These are phyloP conservation scores for Pterophyllum scalare DNA, from an alignment of 2,113 vertebrate genomes.

Conservation along the genomic window DNA sequence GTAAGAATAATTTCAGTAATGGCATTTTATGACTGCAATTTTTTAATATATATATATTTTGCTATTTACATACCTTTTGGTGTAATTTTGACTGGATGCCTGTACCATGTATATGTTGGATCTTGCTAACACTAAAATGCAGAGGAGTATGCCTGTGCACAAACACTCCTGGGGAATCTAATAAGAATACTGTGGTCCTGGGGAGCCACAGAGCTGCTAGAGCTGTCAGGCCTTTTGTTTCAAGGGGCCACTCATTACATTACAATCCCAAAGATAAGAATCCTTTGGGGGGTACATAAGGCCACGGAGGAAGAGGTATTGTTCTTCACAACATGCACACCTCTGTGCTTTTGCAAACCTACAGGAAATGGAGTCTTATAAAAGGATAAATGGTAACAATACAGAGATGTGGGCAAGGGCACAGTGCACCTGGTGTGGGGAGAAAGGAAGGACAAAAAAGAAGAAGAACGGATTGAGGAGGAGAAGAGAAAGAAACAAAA, in stretches of 20 bases:
- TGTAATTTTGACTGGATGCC: background rate
- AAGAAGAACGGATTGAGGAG: slow-evolving; percentile 32
- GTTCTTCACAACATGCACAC: slow-evolving; percentile 75
- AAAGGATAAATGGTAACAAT: slow-evolving; percentile 71
- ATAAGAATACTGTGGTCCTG: slow-evolving; percentile 78
- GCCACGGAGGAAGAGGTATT: slow-evolving; percentile 68
- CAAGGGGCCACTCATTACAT: slow-evolving; percentile 77
- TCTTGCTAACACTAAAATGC: slow-evolving; percentile 51
- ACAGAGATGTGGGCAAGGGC: slow-evolving; percentile 58
- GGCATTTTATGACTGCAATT: background rate
- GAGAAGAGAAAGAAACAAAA: slow-evolving; percentile 25
- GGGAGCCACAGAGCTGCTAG: slow-evolving; percentile 71
- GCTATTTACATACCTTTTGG: background rate
- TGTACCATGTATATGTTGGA: slow-evolving; percentile 9
- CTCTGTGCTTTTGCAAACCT: slow-evolving; percentile 65
- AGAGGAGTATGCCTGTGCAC: slow-evolving; percentile 64
- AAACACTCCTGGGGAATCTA: slow-evolving; percentile 79
- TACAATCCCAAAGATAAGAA: slow-evolving; percentile 81
- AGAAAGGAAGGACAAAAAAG: slow-evolving; percentile 48
- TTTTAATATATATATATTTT: background rate
- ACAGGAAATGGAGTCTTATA: slow-evolving; percentile 63
- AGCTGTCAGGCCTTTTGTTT: slow-evolving; percentile 79
- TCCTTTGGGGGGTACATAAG: slow-evolving; percentile 68
- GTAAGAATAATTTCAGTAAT: background rate
- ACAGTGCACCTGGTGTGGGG: slow-evolving; percentile 78